Percentiles rank a stretch among this genome's conserved stretches.
phyloP scores from a whole-genome alignment of 2,797 vertebrate species.

The Macroramphosus scolopax region DNA sequence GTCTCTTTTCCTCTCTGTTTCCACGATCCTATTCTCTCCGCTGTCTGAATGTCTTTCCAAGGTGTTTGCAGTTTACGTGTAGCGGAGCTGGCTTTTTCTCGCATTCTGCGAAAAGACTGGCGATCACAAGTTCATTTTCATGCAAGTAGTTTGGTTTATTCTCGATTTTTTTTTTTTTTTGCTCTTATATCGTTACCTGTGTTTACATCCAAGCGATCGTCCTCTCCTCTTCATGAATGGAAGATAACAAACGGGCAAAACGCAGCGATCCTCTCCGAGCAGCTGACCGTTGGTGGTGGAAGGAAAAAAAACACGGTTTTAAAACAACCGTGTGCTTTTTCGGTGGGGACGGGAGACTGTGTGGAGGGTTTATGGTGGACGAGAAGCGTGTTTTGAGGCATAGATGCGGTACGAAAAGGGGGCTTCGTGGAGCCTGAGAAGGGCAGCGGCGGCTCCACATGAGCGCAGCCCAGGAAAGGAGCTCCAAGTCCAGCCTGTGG shows the following conservation, averaged over 20 bases:
- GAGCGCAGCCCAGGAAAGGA: constrained; percentile 78
- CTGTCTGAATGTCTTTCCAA: constrained; percentile 56
- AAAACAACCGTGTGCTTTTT: constrained; percentile 65
- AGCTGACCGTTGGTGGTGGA: constrained; percentile 52
- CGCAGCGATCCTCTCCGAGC: constrained; percentile 75
- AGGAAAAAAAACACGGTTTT: constrained; percentile 70
- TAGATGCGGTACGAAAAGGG: constrained; percentile 51
- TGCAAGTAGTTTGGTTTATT: constrained; percentile 76
- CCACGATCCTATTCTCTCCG: constrained; percentile 73
- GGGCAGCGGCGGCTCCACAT: constrained; percentile 74
- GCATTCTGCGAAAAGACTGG: constrained; percentile 55
- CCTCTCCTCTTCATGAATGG: constrained; percentile 79
- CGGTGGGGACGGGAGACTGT: constrained; percentile 44
- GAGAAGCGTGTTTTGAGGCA: constrained; percentile 68
- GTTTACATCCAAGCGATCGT: constrained; percentile 81
- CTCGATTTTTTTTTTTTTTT: constrained; percentile 38
- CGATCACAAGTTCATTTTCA: constrained; percentile 71
- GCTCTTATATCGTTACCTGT: constrained; percentile 79
- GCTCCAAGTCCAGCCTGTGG: constrained; percentile 79
- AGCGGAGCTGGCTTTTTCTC: constrained; percentile 63
- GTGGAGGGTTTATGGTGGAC: constrained; percentile 56
- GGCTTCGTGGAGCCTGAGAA: constrained; percentile 59
- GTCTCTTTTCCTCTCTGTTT: constrained; percentile 80
- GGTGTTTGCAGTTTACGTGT: constrained; percentile 50
- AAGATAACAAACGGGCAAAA: constrained; percentile 75